A percentile compares a stretch with the other conserved stretches of the same genome.
These are phyloP conservation scores for Adineta ricciae DNA, from an alignment of 2,888 invertebrate genomes.

Conservation along the genomic window DNA sequence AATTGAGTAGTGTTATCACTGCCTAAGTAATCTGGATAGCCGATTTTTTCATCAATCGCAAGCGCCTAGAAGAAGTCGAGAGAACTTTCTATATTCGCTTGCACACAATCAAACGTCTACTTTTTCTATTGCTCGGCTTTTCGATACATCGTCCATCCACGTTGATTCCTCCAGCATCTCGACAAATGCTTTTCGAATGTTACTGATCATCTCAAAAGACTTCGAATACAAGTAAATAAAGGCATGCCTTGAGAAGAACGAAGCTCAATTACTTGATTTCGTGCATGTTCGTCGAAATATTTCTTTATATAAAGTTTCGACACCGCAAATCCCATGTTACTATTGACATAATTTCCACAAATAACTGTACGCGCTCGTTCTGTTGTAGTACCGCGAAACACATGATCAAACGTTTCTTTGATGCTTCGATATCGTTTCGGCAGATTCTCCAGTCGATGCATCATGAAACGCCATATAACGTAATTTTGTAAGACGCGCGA, in stretches of 20 bases:
- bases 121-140: conserved; percentile 43
- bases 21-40: neutral
- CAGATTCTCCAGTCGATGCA: conserved; percentile 72
- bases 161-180: conserved; percentile 41
- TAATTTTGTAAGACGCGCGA: conserved; percentile 54
- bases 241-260: neutral
- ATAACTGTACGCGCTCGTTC: neutral
- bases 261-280: conserved; percentile 51
- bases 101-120: conserved; percentile 28
- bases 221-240: neutral
- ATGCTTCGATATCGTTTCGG: conserved; percentile 73
- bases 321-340: conserved; percentile 73
- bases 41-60: conserved; percentile 13
- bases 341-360: conserved; percentile 80
- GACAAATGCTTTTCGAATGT: conserved; percentile 43
- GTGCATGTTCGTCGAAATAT: conserved; percentile 74
- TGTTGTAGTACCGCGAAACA: neutral
- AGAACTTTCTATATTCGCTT: too few relatives aligned
- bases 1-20: neutral
- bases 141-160: conserved; percentile 45
- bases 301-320: conserved; percentile 82
- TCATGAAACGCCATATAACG: conserved; percentile 64
- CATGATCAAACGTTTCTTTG: conserved; percentile 55
- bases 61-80: neutral
- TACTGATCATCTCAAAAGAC: conserved; percentile 44